These are phyloP conservation scores for Heliconius hermathena DNA, from an alignment of 1,140 invertebrate species.

Conservation along the genomic window DNA sequence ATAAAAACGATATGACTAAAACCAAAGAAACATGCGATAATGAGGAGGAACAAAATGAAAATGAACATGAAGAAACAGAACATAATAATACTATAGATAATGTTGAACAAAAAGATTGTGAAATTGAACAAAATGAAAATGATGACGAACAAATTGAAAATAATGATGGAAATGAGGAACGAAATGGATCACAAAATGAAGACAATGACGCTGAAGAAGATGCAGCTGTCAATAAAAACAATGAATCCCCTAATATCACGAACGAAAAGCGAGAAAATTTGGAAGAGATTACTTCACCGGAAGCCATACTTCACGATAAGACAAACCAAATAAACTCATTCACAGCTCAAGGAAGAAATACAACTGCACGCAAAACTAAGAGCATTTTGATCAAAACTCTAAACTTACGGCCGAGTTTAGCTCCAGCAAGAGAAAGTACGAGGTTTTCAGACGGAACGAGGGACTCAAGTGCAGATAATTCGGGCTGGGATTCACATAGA, in stretches of 20 bases:
- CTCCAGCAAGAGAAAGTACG: slow-evolving; percentile 50
- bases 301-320: slow-evolving; percentile 52
- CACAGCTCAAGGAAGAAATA: slow-evolving; percentile 47
- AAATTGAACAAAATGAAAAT: slow-evolving; percentile 32
- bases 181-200: slow-evolving; percentile 15
- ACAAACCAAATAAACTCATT: slow-evolving; percentile 51
- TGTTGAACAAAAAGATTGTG: slow-evolving; percentile 18
- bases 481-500: slow-evolving; percentile 71
- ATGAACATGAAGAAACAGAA: slow-evolving; percentile 28
- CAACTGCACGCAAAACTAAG: slow-evolving; percentile 56
- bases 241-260: slow-evolving; percentile 40
- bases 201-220: slow-evolving; percentile 27
- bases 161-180: slow-evolving; percentile 23
- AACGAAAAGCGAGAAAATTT: slow-evolving; percentile 35
- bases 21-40: slow-evolving; percentile 13
- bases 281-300: slow-evolving; percentile 50
- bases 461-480: slow-evolving; percentile 64
- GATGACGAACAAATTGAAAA: slow-evolving; percentile 28
- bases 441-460: slow-evolving; percentile 52
- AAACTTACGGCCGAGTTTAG: slow-evolving; percentile 53
- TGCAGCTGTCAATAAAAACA: slow-evolving; percentile 17
- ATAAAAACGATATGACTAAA: slow-evolving; percentile 28
- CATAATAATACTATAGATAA: no score
- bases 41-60: slow-evolving; percentile 29
- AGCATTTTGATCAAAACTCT: slow-evolving; percentile 54